phyloP scores from a whole-genome alignment of 2,797 vertebrate genomes.

The Kryptopterus vitreolus region DNA sequence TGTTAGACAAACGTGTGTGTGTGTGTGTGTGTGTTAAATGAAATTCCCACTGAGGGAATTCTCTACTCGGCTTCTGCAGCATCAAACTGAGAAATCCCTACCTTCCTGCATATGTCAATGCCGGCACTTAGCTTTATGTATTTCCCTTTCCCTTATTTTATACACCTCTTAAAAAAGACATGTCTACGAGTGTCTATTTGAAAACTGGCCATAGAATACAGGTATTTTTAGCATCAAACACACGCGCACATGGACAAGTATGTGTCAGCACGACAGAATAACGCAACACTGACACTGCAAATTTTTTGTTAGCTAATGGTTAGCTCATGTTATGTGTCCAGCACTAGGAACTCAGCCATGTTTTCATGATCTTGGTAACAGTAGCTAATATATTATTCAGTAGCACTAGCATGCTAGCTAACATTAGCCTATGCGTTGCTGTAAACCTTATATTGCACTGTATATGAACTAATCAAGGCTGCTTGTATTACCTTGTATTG shows the following conservation, averaged over 20 bases:
- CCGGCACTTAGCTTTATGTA: neutral
- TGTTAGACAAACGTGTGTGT: no score
- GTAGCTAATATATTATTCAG: neutral
- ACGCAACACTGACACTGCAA: neutral
- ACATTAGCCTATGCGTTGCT: neutral
- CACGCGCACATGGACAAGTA: neutral
- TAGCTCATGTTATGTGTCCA: neutral
- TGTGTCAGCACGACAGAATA: no score
- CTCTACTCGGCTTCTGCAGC: conserved; percentile 15
- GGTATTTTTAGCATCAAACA: neutral
- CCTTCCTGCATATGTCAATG: neutral
- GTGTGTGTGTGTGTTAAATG: neutral
- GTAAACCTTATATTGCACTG: neutral
- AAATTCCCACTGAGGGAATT: conserved; percentile 9
- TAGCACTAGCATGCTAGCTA: neutral
- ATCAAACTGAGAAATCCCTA: conserved; percentile 24
- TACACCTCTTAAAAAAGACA: no score
- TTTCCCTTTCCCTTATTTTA: neutral
- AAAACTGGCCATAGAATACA: neutral
- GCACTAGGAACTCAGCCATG: neutral
- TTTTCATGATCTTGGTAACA: neutral
- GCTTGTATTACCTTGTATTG: no score
- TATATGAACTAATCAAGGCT: neutral
- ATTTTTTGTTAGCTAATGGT: neutral
- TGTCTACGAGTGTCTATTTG: neutral